A percentile compares a stretch with the other conserved stretches of the same genome.
Evolutionary conservation across 30 jellyfish, hydroid and myxozoan genomes (phyloP).

Genomic region (Clytia hemisphaerica): DNA sequence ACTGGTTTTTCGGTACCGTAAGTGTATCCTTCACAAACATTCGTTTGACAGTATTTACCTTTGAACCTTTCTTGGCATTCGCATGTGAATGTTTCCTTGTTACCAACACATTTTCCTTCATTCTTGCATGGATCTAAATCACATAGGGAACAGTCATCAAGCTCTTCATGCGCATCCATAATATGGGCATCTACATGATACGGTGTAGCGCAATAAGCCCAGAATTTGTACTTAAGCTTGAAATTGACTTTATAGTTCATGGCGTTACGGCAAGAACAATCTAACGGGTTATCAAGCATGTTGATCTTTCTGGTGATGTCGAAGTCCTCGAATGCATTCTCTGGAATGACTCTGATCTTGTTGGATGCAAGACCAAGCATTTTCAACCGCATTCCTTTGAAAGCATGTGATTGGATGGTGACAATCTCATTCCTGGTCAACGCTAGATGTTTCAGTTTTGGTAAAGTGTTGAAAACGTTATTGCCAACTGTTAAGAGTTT

Average conservation of each 20-base stretch:
- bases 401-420: background rate
- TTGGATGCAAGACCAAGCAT: background rate
- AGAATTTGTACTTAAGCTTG: background rate
- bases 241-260: background rate
- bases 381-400: background rate
- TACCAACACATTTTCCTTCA: background rate
- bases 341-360: background rate
- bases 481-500: background rate
- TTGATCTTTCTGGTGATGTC: background rate
- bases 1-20: background rate
- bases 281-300: constrained; percentile 8
- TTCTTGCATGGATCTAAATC: background rate
- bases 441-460: background rate
- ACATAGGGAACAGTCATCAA: background rate
- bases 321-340: background rate
- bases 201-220: constrained; percentile 8
- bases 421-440: background rate
- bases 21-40: background rate
- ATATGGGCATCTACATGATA: background rate
- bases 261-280: background rate
- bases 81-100: background rate
- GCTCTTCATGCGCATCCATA: background rate
- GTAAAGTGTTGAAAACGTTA: background rate
- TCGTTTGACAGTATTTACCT: background rate
- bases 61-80: constrained; percentile 5